Evolutionary conservation across 1,140 invertebrate genomes (phyloP), one percentile per base, ranked within the genome.

Genomic region (Neodiprion lecontei): DNA sequence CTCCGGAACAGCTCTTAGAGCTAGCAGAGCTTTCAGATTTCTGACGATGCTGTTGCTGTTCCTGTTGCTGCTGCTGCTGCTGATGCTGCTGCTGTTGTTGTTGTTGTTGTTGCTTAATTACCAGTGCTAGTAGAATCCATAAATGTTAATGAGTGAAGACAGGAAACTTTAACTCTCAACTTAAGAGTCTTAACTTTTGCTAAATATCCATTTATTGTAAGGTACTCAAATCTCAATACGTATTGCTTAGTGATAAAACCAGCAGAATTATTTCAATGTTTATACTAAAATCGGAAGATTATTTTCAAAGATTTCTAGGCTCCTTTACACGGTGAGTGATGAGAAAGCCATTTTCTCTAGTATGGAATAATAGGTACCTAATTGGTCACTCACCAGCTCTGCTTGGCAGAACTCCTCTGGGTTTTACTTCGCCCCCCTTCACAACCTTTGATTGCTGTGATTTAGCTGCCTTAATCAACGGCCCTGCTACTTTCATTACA

Each of bases 11-110:
- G 70, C 87, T 89, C 74, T 89, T 88, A 0, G 87, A 88, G 79
- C 87, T 88, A 0, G 80, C 83, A 0, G 88, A 89, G 78, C 87
- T 89, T 7, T 88, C 87, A 0, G 87, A 88, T 73, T 88, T 89
- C 7, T 77, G 76, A 69, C 53, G 81, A 82, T 47, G 53, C 75
- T 72, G 76, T 40, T 70, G 80, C 82, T 53, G 79, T 74, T 61
- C 11, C 7, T 61, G 53, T 17, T 28, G 72, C 50, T 28, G 71
- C 21, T 23, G 72, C 12, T n/a, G 65, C 65, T 50, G 48, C 23
- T 67, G 72, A 67, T 12, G 48, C 40, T 48, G 53, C 72, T 73
- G 72, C 61, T 23, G n/a, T 7, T 48, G 28, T 40, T 40, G 28
- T 40, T 40, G 28, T 40, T 40, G 28, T 40, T 40, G 28, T 17